These are phyloP conservation scores for Lottia gigantea DNA, from an alignment of 2,888 invertebrate genomes.

Conservation along the genomic window DNA sequence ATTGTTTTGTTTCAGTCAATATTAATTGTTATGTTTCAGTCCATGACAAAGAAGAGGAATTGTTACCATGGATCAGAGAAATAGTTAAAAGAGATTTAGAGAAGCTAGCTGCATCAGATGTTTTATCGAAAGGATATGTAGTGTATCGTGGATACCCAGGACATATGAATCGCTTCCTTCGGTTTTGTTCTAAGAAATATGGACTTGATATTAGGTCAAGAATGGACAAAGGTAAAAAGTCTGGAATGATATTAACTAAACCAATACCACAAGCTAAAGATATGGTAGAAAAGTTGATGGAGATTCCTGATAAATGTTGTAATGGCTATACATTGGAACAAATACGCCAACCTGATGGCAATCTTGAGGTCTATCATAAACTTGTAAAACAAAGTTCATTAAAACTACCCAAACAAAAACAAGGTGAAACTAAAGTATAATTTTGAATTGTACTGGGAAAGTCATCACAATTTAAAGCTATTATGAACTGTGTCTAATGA, in stretches of 20 bases:
- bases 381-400: too few relatives aligned
- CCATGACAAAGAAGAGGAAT: neutral
- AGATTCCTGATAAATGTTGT: neutral
- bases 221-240: neutral
- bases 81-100: neutral
- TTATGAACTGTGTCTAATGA: too few relatives aligned
- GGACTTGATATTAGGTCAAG: neutral
- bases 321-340: neutral
- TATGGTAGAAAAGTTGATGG: neutral
- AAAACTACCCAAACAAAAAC: too few relatives aligned
- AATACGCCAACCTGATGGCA: neutral
- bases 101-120: neutral
- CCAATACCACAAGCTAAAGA: neutral
- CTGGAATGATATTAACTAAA: neutral
- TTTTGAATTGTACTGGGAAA: too few relatives aligned
- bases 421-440: too few relatives aligned
- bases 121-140: neutral
- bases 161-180: neutral
- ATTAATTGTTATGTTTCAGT: too few relatives aligned
- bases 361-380: neutral
- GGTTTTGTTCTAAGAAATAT: neutral
- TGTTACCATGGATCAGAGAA: neutral
- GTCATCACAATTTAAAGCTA: too few relatives aligned
- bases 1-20: too few relatives aligned
- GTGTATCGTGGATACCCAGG: neutral